Evolutionary conservation across 2,113 vertebrate genomes (phyloP).

Genomic region (Ancistrus triradiatus): DNA sequence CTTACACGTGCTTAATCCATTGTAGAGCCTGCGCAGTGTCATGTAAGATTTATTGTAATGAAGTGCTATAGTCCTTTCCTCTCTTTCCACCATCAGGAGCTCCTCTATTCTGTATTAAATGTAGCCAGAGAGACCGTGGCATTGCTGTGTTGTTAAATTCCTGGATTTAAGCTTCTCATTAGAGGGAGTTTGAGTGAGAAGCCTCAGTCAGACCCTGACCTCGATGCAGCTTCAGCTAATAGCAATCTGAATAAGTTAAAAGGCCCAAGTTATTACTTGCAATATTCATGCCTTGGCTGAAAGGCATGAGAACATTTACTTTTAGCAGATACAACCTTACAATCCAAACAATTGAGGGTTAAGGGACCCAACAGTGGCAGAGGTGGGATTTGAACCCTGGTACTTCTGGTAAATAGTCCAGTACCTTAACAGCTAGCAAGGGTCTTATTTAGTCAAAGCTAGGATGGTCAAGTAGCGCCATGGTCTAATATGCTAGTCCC

Average conservation of each 20-base stretch:
- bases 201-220: neutral
- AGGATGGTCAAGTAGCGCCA: no score
- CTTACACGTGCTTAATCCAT: slow-evolving; percentile 23
- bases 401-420: no score
- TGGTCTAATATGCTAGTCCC: no score
- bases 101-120: no score
- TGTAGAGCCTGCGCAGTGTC: slow-evolving; percentile 14
- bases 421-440: no score
- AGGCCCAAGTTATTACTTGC: slow-evolving; percentile 62
- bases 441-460: no score
- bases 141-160: no score
- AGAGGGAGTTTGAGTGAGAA: slow-evolving; percentile 1
- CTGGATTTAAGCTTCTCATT: slow-evolving; percentile 7
- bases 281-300: slow-evolving; percentile 66
- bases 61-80: slow-evolving; percentile 7
- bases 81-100: neutral
- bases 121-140: no score
- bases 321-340: no score
- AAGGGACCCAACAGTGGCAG: no score
- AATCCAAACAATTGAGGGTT: no score
- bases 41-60: slow-evolving; percentile 16
- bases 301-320: slow-evolving; percentile 63
- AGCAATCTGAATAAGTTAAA: slow-evolving; percentile 68
- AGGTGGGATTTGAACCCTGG: no score
- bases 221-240: slow-evolving; percentile 44